Base-by-base conservation (phyloP, 2,888 invertebrate genomes). In the Imbricaverruca yamaguchii region DNA sequence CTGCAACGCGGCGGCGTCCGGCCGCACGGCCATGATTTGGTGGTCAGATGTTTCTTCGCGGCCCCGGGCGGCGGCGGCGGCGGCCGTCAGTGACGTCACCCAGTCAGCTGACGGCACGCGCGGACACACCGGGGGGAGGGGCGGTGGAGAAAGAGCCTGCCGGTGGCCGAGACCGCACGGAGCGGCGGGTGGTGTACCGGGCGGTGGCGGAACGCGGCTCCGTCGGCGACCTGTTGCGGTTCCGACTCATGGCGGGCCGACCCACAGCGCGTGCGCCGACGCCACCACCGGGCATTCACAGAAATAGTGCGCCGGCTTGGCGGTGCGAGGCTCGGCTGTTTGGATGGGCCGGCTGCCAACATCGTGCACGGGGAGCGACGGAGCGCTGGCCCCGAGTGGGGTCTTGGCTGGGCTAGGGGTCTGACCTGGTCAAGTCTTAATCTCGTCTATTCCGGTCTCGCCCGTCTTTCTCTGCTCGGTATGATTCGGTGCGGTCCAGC, bases 221-320 rank as follows among this genome's bases (percentile, higher is more conserved):
- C 39, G 39, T 39, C 39, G 39, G 39, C 39, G 39, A 39, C 39
- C 39, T 39, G 39, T 39, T 39, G 39, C 39, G 39, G 39, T 39
- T 39, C 39, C 39, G 39, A 39, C 39, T 39, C 39, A 39, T 39
- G 39, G 39, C 39, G 39, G 39, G 39, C 39, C 39, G 39, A 39
- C 39, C 39, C 39, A 39, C 39, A 39, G 39, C 74, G 53, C 74
- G 23, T 53, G 53, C 74, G 74, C 74, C 23, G 65, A 2, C 65
- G 23, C 67, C 25, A n/a, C 12, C 74, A 23, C 21, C 18, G 53
- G 21, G 55, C 74, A 74, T 74, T 74, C 74, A 74, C 74, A 74
- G 74, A 74, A 74, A 74, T 74, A 74, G 74, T 74, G 74, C 74
- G 74, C 74, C 23, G 69, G 53, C 53, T 74, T 74, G 74, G 74